Conservation (phyloP, 1,140 invertebrate genomes). For the Drosophila kanapiae region DNA sequence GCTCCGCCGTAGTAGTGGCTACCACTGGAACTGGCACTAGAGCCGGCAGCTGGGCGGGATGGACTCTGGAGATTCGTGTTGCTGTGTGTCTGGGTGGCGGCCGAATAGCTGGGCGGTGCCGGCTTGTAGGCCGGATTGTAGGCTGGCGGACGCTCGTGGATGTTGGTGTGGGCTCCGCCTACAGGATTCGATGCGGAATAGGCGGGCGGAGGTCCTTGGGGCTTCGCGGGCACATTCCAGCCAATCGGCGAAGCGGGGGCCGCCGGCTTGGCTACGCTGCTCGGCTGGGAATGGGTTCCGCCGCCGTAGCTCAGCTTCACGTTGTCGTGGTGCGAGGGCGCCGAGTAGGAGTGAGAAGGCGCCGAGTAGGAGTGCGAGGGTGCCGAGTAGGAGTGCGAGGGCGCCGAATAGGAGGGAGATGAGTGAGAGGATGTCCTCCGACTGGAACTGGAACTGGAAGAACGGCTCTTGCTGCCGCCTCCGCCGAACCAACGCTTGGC, state of each 20-base stretch:
- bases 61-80: slow-evolving; percentile 38
- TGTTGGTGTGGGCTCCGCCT: slow-evolving; percentile 74
- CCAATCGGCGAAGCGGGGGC: slow-evolving; percentile 55
- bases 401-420: slow-evolving; percentile 14
- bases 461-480: slow-evolving; percentile 56
- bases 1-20: slow-evolving; percentile 39
- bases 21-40: slow-evolving; percentile 6
- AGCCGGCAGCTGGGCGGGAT: slow-evolving; percentile 21
- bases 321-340: slow-evolving; percentile 44
- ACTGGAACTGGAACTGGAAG: slow-evolving; percentile 38
- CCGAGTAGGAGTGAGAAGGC: slow-evolving; percentile 11
- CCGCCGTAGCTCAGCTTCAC: slow-evolving; percentile 63
- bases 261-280: slow-evolving; percentile 13
- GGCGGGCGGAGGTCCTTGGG: slow-evolving; percentile 72
- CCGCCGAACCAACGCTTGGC: slow-evolving; percentile 60
- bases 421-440: slow-evolving; percentile 29
- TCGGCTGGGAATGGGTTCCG: slow-evolving; percentile 31
- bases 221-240: slow-evolving; percentile 76
- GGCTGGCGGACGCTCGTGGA: slow-evolving; percentile 73
- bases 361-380: slow-evolving; percentile 25
- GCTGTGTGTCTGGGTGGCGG: slow-evolving; percentile 52
- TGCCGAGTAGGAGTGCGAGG: slow-evolving; percentile 20
- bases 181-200: slow-evolving; percentile 68
- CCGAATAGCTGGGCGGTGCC: slow-evolving; percentile 57
- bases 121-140: slow-evolving; percentile 73